Evolutionary conservation across 92 coral and sea anemone genomes (phyloP), one percentile per base, ranked within the genome.

Genomic region (Phymanthus crucifer): DNA sequence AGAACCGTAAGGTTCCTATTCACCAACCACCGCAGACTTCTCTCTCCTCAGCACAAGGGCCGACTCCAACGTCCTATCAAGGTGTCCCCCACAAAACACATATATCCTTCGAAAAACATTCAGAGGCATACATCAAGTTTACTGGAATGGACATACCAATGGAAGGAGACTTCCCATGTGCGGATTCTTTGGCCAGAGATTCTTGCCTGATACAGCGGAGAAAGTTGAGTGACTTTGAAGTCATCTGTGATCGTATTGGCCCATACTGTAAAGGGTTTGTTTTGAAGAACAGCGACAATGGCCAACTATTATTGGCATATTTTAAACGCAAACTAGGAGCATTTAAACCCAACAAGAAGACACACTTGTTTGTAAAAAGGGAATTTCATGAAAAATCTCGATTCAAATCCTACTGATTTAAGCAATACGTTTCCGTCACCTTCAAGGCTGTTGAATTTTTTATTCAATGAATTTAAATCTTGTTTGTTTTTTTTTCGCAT

Each of bases 221-320:
- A n/a, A 82, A 23, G 46, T 29, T 74, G 17, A 56, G 74, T 29
- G 86, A 75, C 27, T 78, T 75, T 19, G 66, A 82, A 32, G 24
- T 65, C 13, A 13, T 61, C 6, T 82, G 86, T 71, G 74, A 82
- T 54, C 74, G 81, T 3, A 75, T 82, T 37, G 86, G 86, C 3
- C 57, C 80, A 1, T 82, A 61, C 34, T 82, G 86, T 56, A 73
- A 75, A 27, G 86, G 86, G 18, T 82, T 82, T 56, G 86, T 82
- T 10, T 71, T 77, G 3, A 77, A 61, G 68, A 18, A 61, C 8
- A 27, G 11, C 68, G 68, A 27, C 68, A 3, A 61, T 5, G 35
- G 23, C 6, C 68, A 27, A 61, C 26, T 18, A 61, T n/a, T n/a
- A n/a, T 13, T 61, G 2, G 68, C 68, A 61, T 61, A 61, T 61